Conservation (phyloP, 2,888 invertebrate genomes). For the Drosophila macrothrix region DNA sequence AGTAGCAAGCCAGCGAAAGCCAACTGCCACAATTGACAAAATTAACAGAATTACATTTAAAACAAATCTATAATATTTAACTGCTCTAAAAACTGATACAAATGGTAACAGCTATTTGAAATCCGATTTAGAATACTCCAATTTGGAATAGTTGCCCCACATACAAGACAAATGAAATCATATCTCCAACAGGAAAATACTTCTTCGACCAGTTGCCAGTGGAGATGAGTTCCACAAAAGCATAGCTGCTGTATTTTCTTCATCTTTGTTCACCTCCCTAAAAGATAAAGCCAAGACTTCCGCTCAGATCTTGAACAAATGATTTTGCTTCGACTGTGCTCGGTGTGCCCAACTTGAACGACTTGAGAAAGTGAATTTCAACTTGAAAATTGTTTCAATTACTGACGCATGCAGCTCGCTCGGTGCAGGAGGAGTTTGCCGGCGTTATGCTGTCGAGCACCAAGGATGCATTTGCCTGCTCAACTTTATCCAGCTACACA, state of each 20-base stretch:
- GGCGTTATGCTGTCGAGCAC: slow-evolving; percentile 3
- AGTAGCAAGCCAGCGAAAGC: not conserved
- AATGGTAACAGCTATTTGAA: not conserved
- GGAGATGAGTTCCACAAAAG: not conserved
- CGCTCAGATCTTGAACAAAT: not conserved
- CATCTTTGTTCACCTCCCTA: not conserved
- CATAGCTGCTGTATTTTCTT: not conserved
- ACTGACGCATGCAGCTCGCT: slow-evolving; percentile 32
- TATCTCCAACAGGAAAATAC: not conserved
- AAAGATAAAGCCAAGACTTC: not conserved
- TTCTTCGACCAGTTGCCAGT: not conserved
- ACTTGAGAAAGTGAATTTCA: slow-evolving; percentile 35
- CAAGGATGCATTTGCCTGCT: slow-evolving; percentile 3
- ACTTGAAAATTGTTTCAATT: slow-evolving; percentile 64
- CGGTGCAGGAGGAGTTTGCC: not conserved
- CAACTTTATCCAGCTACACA: not conserved
- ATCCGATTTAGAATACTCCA: not conserved
- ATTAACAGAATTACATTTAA: not conserved
- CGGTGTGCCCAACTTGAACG: slow-evolving; percentile 9
- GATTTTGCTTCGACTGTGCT: not conserved
- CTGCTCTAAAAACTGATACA: not conserved
- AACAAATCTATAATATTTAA: not conserved
- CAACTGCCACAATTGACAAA: not conserved
- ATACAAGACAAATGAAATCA: not conserved
- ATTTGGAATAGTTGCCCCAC: not conserved